Evolutionary conservation across 2,888 invertebrate species (phyloP), one percentile per base, ranked within the genome.

Genomic region (Drosophila rubida): DNA sequence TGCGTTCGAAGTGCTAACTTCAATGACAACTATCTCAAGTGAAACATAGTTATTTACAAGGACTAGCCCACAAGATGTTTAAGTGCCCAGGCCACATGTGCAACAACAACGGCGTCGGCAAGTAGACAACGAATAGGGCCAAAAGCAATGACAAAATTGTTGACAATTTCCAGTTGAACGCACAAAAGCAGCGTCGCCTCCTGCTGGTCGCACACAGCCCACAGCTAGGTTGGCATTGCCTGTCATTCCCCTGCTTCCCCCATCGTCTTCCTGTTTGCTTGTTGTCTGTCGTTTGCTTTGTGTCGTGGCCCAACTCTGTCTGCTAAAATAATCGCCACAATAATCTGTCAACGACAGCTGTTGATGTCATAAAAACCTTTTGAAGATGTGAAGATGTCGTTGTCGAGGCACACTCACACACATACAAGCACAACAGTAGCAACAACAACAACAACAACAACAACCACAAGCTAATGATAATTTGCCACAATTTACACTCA

Each of bases 261-360:
- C 30, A 8, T 13, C 13, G 13, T 35, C 1, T n/a, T 35, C 6
- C 35, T 13, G 35, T 37, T 37, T 37, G 35, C 7, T 50, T 68
- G 58, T 58, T 78, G 69, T 61, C 63, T 62, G 64, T 65, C 69
- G 55, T 75, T 71, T 58, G 75, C 74, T 70, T 67, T 70, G 73
- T 57, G 53, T 50, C 50, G 61, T 49, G 35, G 61, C 58, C 61
- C 58, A 58, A 57, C 69, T 25, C 45, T 22, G 72, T 67, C 73
- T 82, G 80, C 84, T 80, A 81, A 90, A 90, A 91, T 91, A 91
- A 91, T 91, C 91, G 90, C 90, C 90, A 87, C 90, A 90, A 91
- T 91, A 90, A 91, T 90, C 91, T 91, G 90, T 91, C 90, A 89
- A 89, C 90, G 90, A 90, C 91, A 91, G 90, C 90, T 91, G 91